phyloP scores from a whole-genome alignment of 2,797 vertebrate species.

The Balearica regulorum region DNA sequence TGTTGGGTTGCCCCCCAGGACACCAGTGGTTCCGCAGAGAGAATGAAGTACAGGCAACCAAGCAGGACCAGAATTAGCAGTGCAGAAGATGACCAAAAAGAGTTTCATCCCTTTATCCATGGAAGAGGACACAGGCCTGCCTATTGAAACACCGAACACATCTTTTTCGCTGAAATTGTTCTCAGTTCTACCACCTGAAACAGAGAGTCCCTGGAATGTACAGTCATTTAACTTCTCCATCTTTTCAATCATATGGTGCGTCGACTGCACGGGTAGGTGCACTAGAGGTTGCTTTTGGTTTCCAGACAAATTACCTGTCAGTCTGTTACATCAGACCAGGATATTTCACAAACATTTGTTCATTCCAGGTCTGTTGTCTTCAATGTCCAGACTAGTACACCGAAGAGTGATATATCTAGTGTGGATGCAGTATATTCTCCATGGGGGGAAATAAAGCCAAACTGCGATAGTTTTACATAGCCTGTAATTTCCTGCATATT shows the following conservation, averaged over 20 bases:
- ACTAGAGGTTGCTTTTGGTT: neutral
- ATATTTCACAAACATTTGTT: neutral
- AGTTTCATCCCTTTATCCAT: neutral
- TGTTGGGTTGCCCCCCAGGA: neutral
- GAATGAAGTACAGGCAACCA: neutral
- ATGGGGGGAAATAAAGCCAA: neutral
- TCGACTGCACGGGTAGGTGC: accelerated
- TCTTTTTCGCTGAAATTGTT: neutral
- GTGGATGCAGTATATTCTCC: neutral
- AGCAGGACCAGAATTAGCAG: neutral
- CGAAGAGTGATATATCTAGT: neutral
- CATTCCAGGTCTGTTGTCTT: neutral
- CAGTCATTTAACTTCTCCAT: neutral
- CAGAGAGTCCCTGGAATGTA: neutral
- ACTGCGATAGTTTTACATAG: neutral
- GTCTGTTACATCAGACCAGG: neutral
- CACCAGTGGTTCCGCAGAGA: neutral
- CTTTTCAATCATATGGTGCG: neutral
- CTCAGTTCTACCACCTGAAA: neutral
- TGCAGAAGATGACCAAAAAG: neutral
- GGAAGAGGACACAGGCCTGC: neutral
- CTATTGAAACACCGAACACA: neutral
- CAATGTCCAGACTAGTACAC: neutral
- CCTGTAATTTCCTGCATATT: slow-evolving; percentile 35
- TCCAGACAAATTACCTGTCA: slow-evolving; percentile 20